A percentile compares a stretch with the other conserved stretches of the same genome.
phyloP scores from a whole-genome alignment of 2,888 invertebrate genomes.

The Drosophila prolongata region DNA sequence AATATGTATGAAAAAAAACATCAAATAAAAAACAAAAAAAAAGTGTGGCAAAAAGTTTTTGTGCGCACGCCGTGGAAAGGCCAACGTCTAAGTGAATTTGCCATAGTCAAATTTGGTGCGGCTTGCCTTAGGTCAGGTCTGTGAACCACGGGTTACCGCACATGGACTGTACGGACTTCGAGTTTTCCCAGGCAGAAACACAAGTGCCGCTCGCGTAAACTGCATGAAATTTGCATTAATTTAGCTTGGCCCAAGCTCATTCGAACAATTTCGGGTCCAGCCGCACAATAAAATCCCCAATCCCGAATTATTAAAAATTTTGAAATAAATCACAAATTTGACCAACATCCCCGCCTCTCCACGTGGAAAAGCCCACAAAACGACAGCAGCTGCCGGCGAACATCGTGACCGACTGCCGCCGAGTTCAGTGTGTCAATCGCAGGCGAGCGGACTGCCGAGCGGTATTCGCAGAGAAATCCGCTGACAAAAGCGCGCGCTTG shows the following conservation, averaged over 20 bases:
- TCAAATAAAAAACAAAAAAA: constrained; percentile 12
- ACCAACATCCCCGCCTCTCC: constrained; percentile 35
- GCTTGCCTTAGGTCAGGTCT: constrained; percentile 72
- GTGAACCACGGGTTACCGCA: constrained; percentile 5
- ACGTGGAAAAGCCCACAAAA: constrained; percentile 7
- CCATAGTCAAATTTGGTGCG: constrained; percentile 65
- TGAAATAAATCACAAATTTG: constrained; percentile 72
- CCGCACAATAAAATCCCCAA: constrained; percentile 60
- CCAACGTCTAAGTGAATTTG: constrained; percentile 72
- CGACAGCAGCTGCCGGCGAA: constrained; percentile 30
- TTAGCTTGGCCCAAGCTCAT: constrained; percentile 33
- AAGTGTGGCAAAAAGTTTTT: constrained; percentile 53
- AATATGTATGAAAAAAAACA: constrained; percentile 37
- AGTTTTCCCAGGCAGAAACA: constrained; percentile 7
- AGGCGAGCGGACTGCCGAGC: constrained; percentile 44
- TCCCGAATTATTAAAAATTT: constrained; percentile 63
- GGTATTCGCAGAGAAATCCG: constrained; percentile 43
- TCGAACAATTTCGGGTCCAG: constrained; percentile 36
- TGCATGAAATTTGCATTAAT: constrained; percentile 70
- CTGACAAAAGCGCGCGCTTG: constrained; percentile 70
- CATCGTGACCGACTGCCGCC: constrained; percentile 46
- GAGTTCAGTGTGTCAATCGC: constrained; percentile 75
- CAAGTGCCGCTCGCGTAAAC: constrained; percentile 30
- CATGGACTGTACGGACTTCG: constrained; percentile 8
- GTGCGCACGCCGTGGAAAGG: constrained; percentile 55